Base-by-base conservation (phyloP, 2,113 vertebrate species). In the Axis porcinus region DNA sequence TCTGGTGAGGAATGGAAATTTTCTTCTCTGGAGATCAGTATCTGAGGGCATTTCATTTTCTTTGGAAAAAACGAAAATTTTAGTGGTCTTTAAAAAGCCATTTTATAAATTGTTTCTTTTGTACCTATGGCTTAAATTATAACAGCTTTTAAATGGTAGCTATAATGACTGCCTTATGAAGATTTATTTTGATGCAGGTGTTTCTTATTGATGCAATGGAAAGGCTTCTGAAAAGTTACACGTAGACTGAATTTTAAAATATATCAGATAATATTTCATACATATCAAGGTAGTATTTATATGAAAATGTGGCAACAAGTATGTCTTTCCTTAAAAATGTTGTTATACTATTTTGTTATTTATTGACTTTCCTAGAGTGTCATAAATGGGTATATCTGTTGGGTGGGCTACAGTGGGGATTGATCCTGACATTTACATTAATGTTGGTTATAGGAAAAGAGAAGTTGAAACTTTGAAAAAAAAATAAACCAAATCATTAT, bases 61-160 rank as follows among this genome's bases (percentile, higher is more conserved):
- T 74, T 15, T 3, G 55, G 55, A 55, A 3, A 62, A 93, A 88
- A 95, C 1, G 4, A 79, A 58, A 54, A 76, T 3, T 50, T 47
- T 45, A 76, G 6, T 36, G 57, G n/a, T 58, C 17, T 79, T 64
- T 50, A 79, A 64, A 86, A 86, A 81, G 30, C 19, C 23, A 81
- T n/a, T 93, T 97, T 55, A 83, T n/a, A 88, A 70, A 27, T n/a
- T 33, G 33, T 50, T 97, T 85, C 74, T 40, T 85, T 95, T 2
- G 67, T 60, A 91, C 13, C 30, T 91, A 70, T 6, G 40, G 86
- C 28, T 82, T 88, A 85, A 67, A 83, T 21, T 30, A 0, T 50
- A 94, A 89, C 19, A 76, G 6, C 17, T 94, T 67, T 91, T 52
- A 81, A 88, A 87, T 30, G 60, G 36, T 57, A 58, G 12, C 23